Evolutionary conservation across 1,140 invertebrate genomes (phyloP), one percentile per base, ranked within the genome.

Genomic region (Drosophila kepulauana): DNA sequence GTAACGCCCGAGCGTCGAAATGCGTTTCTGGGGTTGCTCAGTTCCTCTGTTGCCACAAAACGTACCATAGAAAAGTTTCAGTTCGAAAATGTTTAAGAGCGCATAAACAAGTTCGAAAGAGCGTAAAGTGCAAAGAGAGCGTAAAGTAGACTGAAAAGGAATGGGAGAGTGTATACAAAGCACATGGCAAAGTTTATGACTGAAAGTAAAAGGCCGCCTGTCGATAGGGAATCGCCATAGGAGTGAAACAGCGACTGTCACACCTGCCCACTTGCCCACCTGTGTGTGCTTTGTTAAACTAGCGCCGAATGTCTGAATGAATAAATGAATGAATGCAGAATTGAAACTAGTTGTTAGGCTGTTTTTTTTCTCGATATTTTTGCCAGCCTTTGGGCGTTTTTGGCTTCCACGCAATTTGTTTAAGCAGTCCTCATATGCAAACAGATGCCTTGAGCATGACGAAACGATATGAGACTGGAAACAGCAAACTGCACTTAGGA

Each of bases 161-260:
- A 28, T 8, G 2, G 10, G 41, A 43, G 2, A 51, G 62, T 7
- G 5, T 43, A 0, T 35, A n/a, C n/a, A 5, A 30, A 64, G 43
- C 72, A 70, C 58, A 71, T 71, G 54, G 74, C 69, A 41, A 62
- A 57, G 11, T 68, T 59, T 63, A 52, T 57, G 63, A 71, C 67
- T 87, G 84, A 88, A 88, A 88, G 84, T 88, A 88, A 88, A 88
- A 88, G 84, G 85, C 82, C 58, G 76, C 54, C 46, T 57, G 69
- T 46, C 61, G 5, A 54, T 38, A 30, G 38, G 51, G 41, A 43
- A 28, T 49, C 41, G 5, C 5, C 46, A 56, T 11, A 30, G 28
- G 33, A 51, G 15, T 13, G 10, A 64, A 25, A 35, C 33, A 52
- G 46, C 25, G 52, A 35, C 67, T 45, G 56, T 30, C 2, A 10